Conservation (phyloP, 2,888 invertebrate species). For the Caenorhabditis sp. region DNA sequence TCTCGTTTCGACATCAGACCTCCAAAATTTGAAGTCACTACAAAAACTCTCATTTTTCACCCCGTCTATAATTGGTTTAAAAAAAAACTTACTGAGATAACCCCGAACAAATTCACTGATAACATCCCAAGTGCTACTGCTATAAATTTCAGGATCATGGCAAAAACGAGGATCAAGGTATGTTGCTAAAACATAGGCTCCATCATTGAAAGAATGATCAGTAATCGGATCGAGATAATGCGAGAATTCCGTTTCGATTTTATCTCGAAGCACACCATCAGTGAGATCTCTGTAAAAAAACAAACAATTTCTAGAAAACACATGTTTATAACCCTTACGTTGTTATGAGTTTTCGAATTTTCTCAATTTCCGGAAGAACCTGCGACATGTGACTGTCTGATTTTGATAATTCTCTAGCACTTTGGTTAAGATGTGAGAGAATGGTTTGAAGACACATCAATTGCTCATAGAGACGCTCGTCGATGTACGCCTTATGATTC, state of each 20-base stretch:
- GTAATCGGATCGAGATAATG: background rate
- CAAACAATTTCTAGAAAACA: background rate
- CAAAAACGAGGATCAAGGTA: background rate
- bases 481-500: background rate
- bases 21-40: background rate
- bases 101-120: background rate
- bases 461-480: background rate
- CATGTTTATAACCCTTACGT: background rate
- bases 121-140: background rate
- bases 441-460: background rate
- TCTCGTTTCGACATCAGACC: background rate
- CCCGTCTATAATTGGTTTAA: too few relatives aligned
- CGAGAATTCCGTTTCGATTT: background rate
- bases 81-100: background rate
- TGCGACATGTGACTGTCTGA: background rate
- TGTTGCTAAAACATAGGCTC: background rate
- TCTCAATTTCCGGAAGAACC: background rate
- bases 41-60: background rate
- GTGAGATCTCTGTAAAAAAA: background rate
- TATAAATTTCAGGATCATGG: background rate
- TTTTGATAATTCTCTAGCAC: background rate
- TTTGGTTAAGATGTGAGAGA: background rate
- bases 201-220: background rate
- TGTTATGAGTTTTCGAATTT: background rate
- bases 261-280: background rate